Percentiles rank a stretch among this genome's conserved stretches.
Evolutionary conservation across 2,888 invertebrate genomes (phyloP).

Genomic region (Eilema griseolum): DNA sequence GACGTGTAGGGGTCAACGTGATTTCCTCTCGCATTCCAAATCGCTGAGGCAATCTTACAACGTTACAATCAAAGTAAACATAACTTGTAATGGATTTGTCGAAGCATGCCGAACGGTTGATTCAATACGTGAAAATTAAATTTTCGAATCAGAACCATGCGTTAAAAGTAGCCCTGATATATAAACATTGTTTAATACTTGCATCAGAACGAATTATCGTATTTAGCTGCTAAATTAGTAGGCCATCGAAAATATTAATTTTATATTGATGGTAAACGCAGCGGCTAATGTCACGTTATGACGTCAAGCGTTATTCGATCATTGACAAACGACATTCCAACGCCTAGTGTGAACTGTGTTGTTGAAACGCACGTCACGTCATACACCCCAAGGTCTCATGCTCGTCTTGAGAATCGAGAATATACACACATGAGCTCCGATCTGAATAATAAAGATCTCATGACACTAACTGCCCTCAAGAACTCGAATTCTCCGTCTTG

Average conservation of each 20-base stretch:
- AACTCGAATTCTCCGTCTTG: slow-evolving; percentile 37
- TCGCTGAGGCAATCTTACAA: slow-evolving; percentile 75
- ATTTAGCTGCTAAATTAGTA: slow-evolving; percentile 68
- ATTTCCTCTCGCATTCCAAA: slow-evolving; percentile 83
- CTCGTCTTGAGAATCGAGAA: slow-evolving; percentile 70
- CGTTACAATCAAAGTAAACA: slow-evolving; percentile 78
- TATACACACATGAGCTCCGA: slow-evolving; percentile 58
- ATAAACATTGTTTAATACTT: slow-evolving; percentile 51
- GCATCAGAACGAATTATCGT: slow-evolving; percentile 70
- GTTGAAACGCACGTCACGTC: slow-evolving; percentile 80
- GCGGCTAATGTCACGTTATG: slow-evolving; percentile 72
- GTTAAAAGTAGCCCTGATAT: slow-evolving; percentile 51
- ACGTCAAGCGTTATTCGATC: slow-evolving; percentile 83
- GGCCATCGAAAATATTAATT: slow-evolving; percentile 71
- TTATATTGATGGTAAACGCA: slow-evolving; percentile 67
- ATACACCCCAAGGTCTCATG: slow-evolving; percentile 76
- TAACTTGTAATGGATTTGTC: slow-evolving; percentile 73
- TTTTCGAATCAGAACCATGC: slow-evolving; percentile 64
- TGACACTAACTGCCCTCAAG: slow-evolving; percentile 50
- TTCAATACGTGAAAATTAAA: slow-evolving; percentile 72
- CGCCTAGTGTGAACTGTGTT: slow-evolving; percentile 77
- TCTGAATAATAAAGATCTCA: slow-evolving; percentile 58
- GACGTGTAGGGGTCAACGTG: slow-evolving; percentile 79
- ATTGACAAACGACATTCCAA: slow-evolving; percentile 86
- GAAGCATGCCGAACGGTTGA: slow-evolving; percentile 73